Evolutionary conservation across 1,140 invertebrate genomes (phyloP).

Genomic region (Triops cancriformis): DNA sequence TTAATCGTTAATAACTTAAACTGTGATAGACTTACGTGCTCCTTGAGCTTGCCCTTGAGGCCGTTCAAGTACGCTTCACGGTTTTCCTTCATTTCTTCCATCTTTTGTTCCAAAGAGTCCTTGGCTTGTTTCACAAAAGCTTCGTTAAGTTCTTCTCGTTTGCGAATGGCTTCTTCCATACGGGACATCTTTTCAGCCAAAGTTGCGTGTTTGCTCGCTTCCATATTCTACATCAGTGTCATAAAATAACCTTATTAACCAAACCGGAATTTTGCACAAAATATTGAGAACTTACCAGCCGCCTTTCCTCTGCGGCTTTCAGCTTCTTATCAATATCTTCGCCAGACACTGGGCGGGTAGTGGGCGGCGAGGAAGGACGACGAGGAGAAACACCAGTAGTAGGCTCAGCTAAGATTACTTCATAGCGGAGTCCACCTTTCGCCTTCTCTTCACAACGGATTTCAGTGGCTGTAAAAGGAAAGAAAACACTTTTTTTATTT

Average conservation of each 20-base stretch:
- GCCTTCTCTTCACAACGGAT: conserved; percentile 33
- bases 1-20: not conserved
- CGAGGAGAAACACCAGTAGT: conserved; percentile 48
- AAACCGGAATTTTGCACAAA: no score
- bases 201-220: conserved; percentile 70
- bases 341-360: conserved; percentile 49
- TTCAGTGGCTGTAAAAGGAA: not conserved
- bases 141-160: conserved; percentile 74
- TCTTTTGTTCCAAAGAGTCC: conserved; percentile 78
- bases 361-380: conserved; percentile 52
- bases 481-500: not conserved
- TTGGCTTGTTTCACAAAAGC: conserved; percentile 73
- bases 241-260: not conserved
- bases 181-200: conserved; percentile 70
- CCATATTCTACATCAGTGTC: conserved; percentile 53
- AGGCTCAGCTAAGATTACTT: conserved; percentile 84
- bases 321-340: conserved; percentile 84
- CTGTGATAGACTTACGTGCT: conserved; percentile 46
- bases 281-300: conserved; percentile 58
- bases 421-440: conserved; percentile 78
- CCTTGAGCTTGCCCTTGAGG: conserved; percentile 76
- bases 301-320: conserved; percentile 80
- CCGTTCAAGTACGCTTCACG: conserved; percentile 78
- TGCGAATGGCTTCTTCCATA: conserved; percentile 80
- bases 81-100: conserved; percentile 78